Evolutionary conservation across 2,113 vertebrate genomes (phyloP), one percentile per base, ranked within the genome.

Genomic region (Prietella phreatophila): DNA sequence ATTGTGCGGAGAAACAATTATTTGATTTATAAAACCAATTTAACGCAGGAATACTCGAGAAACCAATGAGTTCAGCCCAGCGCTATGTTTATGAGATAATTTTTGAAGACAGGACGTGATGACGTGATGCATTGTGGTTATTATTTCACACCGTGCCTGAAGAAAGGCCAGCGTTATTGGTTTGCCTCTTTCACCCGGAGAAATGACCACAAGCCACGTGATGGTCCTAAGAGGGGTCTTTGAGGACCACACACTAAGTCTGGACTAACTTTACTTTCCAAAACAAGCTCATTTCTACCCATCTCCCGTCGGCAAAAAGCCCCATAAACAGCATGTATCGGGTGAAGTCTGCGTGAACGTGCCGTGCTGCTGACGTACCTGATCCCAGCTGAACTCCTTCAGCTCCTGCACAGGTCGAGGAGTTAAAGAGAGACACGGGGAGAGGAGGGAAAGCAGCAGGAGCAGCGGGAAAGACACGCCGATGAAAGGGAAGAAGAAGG

Each of bases 331-430:
- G 4, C 11, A 15, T n/a, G 27, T 78, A 33, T 56, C 6, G 4
- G 2, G 19, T 58, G 55, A 50, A 4, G 36, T 83, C 19, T 27
- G 14, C 9, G 30, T 85, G 84, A 20, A 5, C 5, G 20, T 33
- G 36, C 47, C 3, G 75, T 73, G 80, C 7, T 73, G 80, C 7
- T 83, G 84, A 81, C 96, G 94, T 93, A 97, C 97, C 97, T 97
- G 96, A 93, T 97, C 97, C 97, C 97, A 97, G 96, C 96, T 97
- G 95, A 97, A 96, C 93, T 97, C 97, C 90, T 97, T 97, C 94
- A 96, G 95, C 95, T 97, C 97, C 96, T 97, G 94, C 89, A 63
- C 76, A 80, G 82, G 58, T 50, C 27, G 83, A 78, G 88, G 90
- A 82, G 88, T 75, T 90, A 89, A 83, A 80, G 78, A 82, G 79